These are phyloP conservation scores for Ctenomys sociabilis DNA, from an alignment of 2,113 vertebrate species.

Conservation along the genomic window DNA sequence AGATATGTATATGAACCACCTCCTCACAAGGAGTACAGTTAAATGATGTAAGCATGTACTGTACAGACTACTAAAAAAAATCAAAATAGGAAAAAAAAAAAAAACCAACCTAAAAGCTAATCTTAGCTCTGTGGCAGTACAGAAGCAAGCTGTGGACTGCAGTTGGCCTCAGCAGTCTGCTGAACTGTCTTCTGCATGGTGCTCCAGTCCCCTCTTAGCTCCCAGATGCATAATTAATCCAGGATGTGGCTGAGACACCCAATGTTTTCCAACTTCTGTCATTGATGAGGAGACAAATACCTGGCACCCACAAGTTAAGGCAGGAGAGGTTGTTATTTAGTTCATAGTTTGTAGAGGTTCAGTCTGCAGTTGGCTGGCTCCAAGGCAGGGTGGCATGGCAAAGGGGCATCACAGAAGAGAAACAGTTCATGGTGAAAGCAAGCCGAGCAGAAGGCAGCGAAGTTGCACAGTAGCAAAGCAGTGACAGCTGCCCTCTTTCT, in stretches of 20 bases:
- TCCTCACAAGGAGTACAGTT: neutral
- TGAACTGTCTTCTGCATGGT: neutral
- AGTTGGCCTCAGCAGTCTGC: neutral
- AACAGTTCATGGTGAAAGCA: neutral
- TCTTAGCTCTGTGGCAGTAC: neutral
- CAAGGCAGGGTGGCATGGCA: neutral
- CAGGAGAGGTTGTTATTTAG: neutral
- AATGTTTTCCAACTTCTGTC: neutral
- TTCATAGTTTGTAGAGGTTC: neutral
- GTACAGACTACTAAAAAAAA: neutral
- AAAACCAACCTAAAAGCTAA: neutral
- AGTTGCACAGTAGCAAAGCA: neutral
- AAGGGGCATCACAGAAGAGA: neutral
- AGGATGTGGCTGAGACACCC: neutral
- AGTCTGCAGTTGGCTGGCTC: neutral
- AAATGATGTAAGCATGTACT: neutral
- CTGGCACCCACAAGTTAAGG: neutral
- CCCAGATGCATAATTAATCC: neutral
- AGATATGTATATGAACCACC: neutral
- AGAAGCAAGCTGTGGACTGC: neutral
- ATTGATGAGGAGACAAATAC: neutral
- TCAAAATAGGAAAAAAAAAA: neutral
- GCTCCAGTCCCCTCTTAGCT: neutral
- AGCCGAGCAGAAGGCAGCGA: neutral
- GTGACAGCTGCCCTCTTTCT: neutral